A percentile compares a stretch with the other conserved stretches of the same genome.
These are phyloP conservation scores for Leptocoma aspasia DNA, from an alignment of 2,113 vertebrate genomes.

Conservation along the genomic window DNA sequence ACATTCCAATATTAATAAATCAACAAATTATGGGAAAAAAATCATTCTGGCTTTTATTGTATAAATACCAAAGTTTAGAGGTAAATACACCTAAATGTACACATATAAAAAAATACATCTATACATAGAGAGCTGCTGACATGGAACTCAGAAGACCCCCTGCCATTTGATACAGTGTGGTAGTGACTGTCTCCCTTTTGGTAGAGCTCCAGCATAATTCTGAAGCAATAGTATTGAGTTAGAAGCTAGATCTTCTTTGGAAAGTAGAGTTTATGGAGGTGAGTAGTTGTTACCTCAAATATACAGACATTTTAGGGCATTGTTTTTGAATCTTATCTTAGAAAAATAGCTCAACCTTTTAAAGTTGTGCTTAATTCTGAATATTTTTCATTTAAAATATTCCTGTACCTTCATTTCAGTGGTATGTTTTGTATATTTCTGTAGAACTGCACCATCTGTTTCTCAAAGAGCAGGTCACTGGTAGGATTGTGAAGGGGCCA, in stretches of 20 bases:
- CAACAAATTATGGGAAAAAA: not conserved
- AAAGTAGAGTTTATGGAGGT: not conserved
- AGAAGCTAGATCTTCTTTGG: not conserved
- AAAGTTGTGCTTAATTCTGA: not conserved
- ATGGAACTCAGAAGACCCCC: not conserved
- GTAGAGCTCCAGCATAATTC: not conserved
- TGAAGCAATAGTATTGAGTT: not conserved
- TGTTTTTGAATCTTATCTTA: not conserved
- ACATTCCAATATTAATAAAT: not conserved
- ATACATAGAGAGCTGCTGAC: not conserved
- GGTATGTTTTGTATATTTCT: not conserved
- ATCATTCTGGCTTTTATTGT: not conserved
- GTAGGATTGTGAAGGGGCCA: not conserved
- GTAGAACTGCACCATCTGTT: not conserved
- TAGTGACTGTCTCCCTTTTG: not conserved
- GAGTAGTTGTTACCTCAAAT: not conserved
- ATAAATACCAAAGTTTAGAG: not conserved
- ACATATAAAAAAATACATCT: not conserved
- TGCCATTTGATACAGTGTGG: not conserved
- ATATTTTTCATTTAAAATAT: not conserved
- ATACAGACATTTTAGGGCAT: not conserved
- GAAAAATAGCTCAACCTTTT: not conserved
- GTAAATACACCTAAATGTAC: not conserved
- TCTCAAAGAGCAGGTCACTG: not conserved
- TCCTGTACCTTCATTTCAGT: not conserved